Evolutionary conservation across 2,113 vertebrate genomes (phyloP), one percentile per base, ranked within the genome.

Genomic region (Leucopsar rothschildi): DNA sequence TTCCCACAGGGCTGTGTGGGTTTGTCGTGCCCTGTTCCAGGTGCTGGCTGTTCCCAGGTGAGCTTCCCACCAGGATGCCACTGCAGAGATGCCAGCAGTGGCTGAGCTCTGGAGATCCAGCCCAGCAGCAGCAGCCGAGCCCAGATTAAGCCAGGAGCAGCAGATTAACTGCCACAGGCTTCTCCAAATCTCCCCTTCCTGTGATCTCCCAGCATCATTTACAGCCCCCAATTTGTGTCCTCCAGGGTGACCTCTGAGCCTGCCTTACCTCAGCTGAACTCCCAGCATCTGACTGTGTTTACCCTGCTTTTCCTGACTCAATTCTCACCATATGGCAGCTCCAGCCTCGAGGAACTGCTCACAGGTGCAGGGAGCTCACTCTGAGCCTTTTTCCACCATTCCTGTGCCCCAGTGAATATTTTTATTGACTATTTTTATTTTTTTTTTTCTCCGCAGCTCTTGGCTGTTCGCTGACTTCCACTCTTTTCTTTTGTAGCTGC

Each of bases 241-340:
- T 70, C 49, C 23, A 24, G 81, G 61, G 2, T 82, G 91, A 37
- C 87, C 95, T 53, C 37, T 50, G 15, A 82, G 65, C 53, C 78
- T 73, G 44, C 76, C 93, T 92, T 4, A 47, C 94, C 86, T 88
- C 14, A 8, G 92, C 6, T 93, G 95, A 93, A 79, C 96, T 35
- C 17, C 11, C 64, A 42, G 88, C 20, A 0, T 2, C 1, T 9
- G 86, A 6, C 9, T 4, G 39, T 23, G 37, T 40, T 87, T 21
- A 12, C 49, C 21, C 24, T 25, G 73, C 77, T 95, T 59, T 91
- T 85, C 15, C 3, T 56, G 37, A 0, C 80, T 63, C n/a, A 15
- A 5, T 76, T 80, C 56, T 37, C 50, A 18, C 87, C 90, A 82
- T 85, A 27, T 93, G 91, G 75, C 4, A 57, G 81, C 92, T 29